These are phyloP conservation scores for Trogon surrucura DNA, from an alignment of 2,113 vertebrate species.

Conservation along the genomic window DNA sequence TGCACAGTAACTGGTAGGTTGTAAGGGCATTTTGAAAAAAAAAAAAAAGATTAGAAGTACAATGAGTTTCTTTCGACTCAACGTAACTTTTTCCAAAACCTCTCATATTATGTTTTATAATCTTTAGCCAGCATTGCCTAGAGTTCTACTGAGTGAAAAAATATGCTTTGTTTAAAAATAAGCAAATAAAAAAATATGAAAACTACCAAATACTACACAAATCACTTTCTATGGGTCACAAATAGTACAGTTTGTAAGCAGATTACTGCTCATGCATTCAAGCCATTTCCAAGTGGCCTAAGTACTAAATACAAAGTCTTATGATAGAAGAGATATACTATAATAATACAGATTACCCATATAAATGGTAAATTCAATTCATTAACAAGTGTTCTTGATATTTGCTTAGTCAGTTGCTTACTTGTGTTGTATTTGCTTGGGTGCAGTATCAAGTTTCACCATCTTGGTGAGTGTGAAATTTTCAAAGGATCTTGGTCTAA, in stretches of 20 bases:
- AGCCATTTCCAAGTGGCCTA: not conserved
- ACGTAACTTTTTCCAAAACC: not conserved
- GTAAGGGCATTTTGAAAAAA: not conserved
- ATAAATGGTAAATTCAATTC: not conserved
- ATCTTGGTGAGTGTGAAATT: not conserved
- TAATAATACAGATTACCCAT: not conserved
- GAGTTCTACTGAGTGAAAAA: not conserved
- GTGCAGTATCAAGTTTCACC: not conserved
- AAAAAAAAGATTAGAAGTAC: not conserved
- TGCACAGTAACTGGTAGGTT: not conserved
- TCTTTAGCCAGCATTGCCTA: not conserved
- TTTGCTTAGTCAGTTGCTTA: not conserved
- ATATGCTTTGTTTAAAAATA: not conserved
- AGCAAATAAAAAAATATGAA: not conserved
- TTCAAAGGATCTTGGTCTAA: not conserved
- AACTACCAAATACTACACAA: not conserved
- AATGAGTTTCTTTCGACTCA: not conserved
- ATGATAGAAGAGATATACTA: not conserved
- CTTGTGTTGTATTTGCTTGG: not conserved
- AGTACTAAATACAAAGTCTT: not conserved
- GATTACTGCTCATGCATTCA: not conserved
- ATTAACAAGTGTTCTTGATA: not conserved
- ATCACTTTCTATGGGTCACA: not conserved
- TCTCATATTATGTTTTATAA: not conserved
- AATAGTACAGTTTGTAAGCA: not conserved